Evolutionary conservation across 2,113 vertebrate genomes (phyloP).

Genomic region (Lichenostomus cassidix): DNA sequence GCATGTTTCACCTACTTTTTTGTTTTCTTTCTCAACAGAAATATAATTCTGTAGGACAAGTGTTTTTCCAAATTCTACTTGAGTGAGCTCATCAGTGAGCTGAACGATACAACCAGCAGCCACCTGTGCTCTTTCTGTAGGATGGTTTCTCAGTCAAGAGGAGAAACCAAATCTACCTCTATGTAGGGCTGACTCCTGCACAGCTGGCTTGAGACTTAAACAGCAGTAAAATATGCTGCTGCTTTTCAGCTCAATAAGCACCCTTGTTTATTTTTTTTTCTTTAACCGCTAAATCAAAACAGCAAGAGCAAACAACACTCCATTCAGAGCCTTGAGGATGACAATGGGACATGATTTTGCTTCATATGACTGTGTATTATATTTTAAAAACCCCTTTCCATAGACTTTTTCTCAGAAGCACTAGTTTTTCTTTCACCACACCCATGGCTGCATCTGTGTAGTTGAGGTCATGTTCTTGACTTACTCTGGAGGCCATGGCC

Average conservation of each 20-base stretch:
- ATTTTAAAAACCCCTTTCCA: fast-evolving
- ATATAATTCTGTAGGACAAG: not conserved
- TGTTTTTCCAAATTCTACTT: not conserved
- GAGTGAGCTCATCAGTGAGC: not conserved
- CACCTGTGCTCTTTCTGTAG: not conserved
- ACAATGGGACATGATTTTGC: not conserved
- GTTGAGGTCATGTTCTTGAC: not conserved
- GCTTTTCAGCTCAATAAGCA: not conserved
- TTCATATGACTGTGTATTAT: not conserved
- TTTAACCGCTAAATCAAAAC: not conserved
- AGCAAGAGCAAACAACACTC: not conserved
- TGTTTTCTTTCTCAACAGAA: not conserved
- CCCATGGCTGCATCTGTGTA: not conserved
- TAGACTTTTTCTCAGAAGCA: not conserved
- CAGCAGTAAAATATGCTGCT: fast-evolving
- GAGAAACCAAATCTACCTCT: not conserved
- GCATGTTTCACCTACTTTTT: not conserved
- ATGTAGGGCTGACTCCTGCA: not conserved
- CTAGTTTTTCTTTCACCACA: not conserved
- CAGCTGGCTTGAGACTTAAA: not conserved
- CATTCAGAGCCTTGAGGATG: not conserved
- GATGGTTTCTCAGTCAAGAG: not conserved
- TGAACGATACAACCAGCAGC: not conserved
- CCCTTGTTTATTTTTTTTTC: not conserved
- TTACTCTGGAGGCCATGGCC: not conserved